Conservation (phyloP, 2,888 invertebrate species). For the Tetheella fluctuosa region DNA sequence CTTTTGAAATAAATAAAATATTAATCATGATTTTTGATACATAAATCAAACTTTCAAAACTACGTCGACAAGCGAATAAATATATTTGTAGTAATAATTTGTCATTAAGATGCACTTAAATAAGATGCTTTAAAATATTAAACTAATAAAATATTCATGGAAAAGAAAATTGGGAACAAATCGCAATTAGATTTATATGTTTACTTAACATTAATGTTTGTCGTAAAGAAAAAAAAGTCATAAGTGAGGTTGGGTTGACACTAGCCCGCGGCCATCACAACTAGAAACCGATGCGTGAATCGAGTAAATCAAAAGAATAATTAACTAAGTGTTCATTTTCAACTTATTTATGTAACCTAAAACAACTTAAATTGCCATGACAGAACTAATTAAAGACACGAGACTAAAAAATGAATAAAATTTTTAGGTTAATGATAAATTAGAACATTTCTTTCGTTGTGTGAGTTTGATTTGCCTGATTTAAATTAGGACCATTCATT, state of each 20-base stretch:
- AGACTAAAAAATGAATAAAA: conserved; percentile 14
- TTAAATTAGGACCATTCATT: too few relatives aligned
- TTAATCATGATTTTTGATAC: too few relatives aligned
- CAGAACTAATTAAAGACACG: conserved; percentile 52
- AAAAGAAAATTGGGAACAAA: conserved; percentile 63
- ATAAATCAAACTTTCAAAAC: neutral
- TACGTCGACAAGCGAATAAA: neutral
- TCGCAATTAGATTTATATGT: conserved; percentile 66
- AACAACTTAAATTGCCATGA: conserved; percentile 48
- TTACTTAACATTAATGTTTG: conserved; percentile 61
- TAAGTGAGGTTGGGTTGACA: conserved; percentile 40
- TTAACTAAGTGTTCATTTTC: conserved; percentile 44
- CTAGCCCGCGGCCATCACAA: conserved; percentile 45
- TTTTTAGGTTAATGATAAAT: conserved; percentile 16
- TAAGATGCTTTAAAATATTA: conserved; percentile 34
- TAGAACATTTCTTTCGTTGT: conserved; percentile 16
- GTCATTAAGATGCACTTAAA: conserved; percentile 24
- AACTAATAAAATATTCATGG: conserved; percentile 54
- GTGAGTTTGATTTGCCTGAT: conserved; percentile 2
- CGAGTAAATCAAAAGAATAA: conserved; percentile 54
- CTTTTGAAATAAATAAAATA: too few relatives aligned
- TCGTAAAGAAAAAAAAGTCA: conserved; percentile 42
- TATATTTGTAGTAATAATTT: conserved; percentile 13
- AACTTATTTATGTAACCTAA: conserved; percentile 54
- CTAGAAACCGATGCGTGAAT: conserved; percentile 32